Percentiles rank a stretch among this genome's conserved stretches.
phyloP scores from a whole-genome alignment of 2,797 vertebrate species.

The Netta rufina region DNA sequence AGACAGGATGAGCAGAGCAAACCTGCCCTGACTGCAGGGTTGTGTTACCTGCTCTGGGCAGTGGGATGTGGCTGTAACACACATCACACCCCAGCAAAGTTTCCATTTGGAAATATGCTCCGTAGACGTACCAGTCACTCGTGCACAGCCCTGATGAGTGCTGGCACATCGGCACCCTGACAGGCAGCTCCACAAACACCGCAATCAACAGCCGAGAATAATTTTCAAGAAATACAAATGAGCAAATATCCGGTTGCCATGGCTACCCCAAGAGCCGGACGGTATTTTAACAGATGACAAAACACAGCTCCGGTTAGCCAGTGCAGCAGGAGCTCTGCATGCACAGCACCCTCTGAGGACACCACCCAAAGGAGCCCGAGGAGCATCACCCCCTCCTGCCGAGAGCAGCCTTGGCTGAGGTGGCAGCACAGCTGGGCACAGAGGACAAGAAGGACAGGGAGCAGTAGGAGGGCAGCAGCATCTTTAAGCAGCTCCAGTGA shows the following conservation, averaged over 20 bases:
- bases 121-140: not conserved
- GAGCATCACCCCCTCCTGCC: not conserved
- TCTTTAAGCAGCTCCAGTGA: rapidly evolving
- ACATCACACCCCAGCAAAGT: not conserved
- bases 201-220: slow-evolving; percentile 31
- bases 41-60: not conserved
- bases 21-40: not conserved
- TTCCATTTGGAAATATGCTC: not conserved
- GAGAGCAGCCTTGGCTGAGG: not conserved
- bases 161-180: not conserved
- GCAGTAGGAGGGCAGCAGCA: no score
- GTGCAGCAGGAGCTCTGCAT: rapidly evolving
- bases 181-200: slow-evolving; percentile 19
- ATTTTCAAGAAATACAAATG: slow-evolving; percentile 61
- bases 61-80: not conserved
- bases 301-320: not conserved
- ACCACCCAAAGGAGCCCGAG: not conserved
- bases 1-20: not conserved
- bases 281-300: not conserved
- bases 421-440: no score
- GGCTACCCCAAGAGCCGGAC: slow-evolving; percentile 4
- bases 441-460: not conserved
- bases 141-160: not conserved
- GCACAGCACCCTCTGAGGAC: rapidly evolving
- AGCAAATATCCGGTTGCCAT: slow-evolving; percentile 38